Conservation (phyloP, 2,113 vertebrate genomes). For the Neotoma lepida region DNA sequence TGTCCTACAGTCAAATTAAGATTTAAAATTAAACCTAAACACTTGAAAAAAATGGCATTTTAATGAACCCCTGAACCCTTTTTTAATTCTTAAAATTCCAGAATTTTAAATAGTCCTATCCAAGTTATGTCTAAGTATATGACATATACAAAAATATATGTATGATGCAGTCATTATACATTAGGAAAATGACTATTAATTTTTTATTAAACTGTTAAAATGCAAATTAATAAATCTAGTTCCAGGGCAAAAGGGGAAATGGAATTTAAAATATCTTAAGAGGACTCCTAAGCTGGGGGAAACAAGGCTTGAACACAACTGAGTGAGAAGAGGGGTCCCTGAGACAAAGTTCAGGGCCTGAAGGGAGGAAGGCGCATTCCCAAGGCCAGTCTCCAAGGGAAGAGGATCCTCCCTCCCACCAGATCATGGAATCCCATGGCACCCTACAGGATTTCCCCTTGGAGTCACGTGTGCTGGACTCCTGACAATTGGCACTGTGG, state of each 20-base stretch:
- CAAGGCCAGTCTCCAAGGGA: not conserved
- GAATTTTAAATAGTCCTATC: constrained; percentile 78
- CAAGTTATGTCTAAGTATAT: constrained; percentile 67
- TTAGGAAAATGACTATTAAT: not conserved
- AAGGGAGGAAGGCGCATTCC: rapidly evolving
- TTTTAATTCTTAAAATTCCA: constrained; percentile 73
- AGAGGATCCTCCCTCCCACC: not conserved
- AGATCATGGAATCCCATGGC: not conserved
- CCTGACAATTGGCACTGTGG: not conserved
- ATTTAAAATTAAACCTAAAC: constrained; percentile 82
- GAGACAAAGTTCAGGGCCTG: not conserved
- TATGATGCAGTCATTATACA: not conserved
- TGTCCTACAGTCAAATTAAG: constrained; percentile 91
- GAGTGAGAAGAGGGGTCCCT: not conserved
- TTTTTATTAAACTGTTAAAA: not conserved
- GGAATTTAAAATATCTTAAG: constrained; percentile 71
- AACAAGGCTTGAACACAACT: constrained; percentile 35
- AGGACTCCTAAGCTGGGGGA: constrained; percentile 74
- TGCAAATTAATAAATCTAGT: not conserved
- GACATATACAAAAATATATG: not conserved
- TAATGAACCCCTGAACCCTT: not conserved
- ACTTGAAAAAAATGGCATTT: not conserved
- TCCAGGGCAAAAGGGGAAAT: not conserved
- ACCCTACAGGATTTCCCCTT: not conserved
- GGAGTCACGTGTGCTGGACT: not conserved